Percentiles rank a stretch among this genome's conserved stretches.
Evolutionary conservation across 2,888 invertebrate species (phyloP).

Genomic region (Leptopilina myrica): DNA sequence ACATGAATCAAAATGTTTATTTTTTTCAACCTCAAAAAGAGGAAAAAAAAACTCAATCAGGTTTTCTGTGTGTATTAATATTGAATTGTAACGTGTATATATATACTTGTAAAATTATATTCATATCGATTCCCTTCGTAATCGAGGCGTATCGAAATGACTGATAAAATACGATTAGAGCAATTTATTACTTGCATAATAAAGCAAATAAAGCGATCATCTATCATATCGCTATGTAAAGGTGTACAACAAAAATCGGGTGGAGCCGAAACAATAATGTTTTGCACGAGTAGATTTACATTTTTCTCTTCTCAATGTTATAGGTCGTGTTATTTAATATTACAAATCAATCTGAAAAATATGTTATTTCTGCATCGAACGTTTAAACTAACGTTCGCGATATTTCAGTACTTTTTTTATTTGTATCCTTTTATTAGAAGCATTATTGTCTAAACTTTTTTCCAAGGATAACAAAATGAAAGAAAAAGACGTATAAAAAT

Average conservation of each 20-base stretch:
- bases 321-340: neutral
- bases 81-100: neutral
- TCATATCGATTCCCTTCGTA: conserved; percentile 32
- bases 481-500: too few species aligned
- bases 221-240: neutral
- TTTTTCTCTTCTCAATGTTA: neutral
- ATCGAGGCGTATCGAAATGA: conserved; percentile 36
- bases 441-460: too few species aligned
- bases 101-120: conserved; percentile 21
- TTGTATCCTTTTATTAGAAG: too few species aligned
- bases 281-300: neutral
- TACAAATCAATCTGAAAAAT: too few species aligned
- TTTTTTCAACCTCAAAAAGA: too few species aligned
- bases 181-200: conserved; percentile 35
- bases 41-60: too few species aligned
- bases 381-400: too few species aligned
- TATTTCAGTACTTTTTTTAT: too few species aligned
- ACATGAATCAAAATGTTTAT: conserved; percentile 11
- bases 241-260: neutral
- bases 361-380: too few species aligned
- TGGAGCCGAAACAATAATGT: conserved; percentile 6
- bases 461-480: neutral
- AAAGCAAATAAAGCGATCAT: conserved; percentile 35
- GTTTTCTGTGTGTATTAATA: too few species aligned
- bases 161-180: conserved; percentile 37